Base-by-base conservation (phyloP, 2,113 vertebrate genomes). In the Nannobrachium achirus region DNA sequence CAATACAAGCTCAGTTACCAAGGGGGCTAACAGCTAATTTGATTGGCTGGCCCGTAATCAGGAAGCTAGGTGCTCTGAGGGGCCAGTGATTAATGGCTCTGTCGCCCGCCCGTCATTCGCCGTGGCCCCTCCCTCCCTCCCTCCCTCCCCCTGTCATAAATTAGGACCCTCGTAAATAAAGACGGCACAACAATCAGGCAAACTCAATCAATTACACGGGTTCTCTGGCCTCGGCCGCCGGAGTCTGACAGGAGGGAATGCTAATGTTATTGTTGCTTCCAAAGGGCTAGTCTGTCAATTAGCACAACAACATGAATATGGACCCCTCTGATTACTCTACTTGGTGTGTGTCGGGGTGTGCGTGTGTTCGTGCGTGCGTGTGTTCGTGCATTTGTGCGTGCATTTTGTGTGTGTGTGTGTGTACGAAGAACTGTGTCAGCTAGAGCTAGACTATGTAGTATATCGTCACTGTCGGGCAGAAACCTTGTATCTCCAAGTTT, bases 141-240 rank as follows among this genome's bases (percentile, higher is more conserved):
- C 25, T 33, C 25, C 89, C 92, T 93, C 89, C 90, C 85, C 89
- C 81, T 90, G 93, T 97, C 95, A 96, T 97, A 96, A 98, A 98
- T 98, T 98, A 97, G 93, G 87, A 86, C 78, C 89, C 95, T 96
- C 95, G 96, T 98, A 98, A 98, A 98, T 98, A 98, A 89, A 96
- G 94, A 96, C 93, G 91, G 95, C 86, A 85, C 78, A 94, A 96
- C 94, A 96, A 96, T 97, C 95, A 96, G 92, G 93, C 88, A 94
- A 96, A 98, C 94, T 94, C 94, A 93, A 97, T 95, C 94, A 95
- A 95, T 94, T 95, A 93, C 93, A 92, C 90, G 69, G 81, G 84
- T 89, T 92, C 89, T 91, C 93, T 91, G 91, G 89, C 90, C 92
- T 92, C 86, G 14, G 87, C 89, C 93, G 90, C 89, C 88, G 25